Conservation (phyloP, 2,888 invertebrate genomes). For the Ecdyonurus torrentis region DNA sequence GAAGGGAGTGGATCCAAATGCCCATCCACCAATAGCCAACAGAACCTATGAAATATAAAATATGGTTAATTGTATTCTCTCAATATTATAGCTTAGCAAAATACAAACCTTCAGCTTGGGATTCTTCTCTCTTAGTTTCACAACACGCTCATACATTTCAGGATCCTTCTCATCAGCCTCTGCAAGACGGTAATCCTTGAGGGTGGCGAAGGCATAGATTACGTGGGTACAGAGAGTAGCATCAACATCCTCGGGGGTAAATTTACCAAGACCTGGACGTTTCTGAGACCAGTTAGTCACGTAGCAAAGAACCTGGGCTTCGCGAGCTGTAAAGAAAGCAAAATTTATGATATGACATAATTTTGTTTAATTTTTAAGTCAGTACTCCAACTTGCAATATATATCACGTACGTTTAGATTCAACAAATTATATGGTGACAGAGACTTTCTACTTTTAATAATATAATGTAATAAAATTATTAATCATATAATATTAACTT, state of each 20-base stretch:
- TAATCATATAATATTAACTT: no score
- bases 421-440: no score
- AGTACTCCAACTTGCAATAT: no score
- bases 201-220: constrained; percentile 85
- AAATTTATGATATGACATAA: no score
- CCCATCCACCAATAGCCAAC: constrained; percentile 88
- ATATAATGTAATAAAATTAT: no score
- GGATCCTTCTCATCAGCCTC: constrained; percentile 59
- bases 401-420: no score
- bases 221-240: constrained; percentile 83
- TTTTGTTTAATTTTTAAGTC: no score
- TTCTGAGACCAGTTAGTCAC: constrained; percentile 94
- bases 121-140: constrained; percentile 73
- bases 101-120: constrained; percentile 58
- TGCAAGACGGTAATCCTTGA: constrained; percentile 66
- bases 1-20: constrained; percentile 87
- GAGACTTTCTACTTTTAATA: no score
- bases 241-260: constrained; percentile 77
- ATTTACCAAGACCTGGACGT: constrained; percentile 73
- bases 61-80: no score
- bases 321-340: constrained; percentile 60
- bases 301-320: constrained; percentile 84
- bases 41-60: constrained; percentile 37
- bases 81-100: neutral
- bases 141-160: constrained; percentile 72